Evolutionary conservation across 2,797 vertebrate species (phyloP).

Genomic region (Nannoperca obscura): DNA sequence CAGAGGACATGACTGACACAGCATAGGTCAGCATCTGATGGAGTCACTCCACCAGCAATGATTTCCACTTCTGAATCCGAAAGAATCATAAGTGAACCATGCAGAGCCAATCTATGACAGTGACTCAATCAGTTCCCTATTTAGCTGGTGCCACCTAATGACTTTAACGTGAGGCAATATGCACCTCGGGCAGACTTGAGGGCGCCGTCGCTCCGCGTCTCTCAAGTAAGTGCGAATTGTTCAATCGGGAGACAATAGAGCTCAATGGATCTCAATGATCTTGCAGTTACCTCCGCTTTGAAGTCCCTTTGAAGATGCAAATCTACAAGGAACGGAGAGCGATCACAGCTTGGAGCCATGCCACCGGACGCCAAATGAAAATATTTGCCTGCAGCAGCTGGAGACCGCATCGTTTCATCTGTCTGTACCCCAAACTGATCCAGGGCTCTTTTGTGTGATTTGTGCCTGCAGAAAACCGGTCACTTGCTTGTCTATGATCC

Average conservation of each 20-base stretch:
- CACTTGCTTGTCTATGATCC: background rate
- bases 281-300: constrained; percentile 77
- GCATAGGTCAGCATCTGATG: background rate
- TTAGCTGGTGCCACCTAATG: constrained; percentile 69
- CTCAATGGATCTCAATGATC: constrained; percentile 81
- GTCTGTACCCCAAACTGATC: too few species aligned
- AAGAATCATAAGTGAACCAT: constrained; percentile 16
- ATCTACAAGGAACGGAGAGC: constrained; percentile 48
- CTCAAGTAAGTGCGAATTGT: constrained; percentile 73
- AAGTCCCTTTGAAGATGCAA: constrained; percentile 79
- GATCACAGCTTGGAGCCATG: constrained; percentile 40
- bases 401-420: background rate
- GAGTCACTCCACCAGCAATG: constrained; percentile 26
- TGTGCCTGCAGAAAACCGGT: background rate
- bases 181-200: constrained; percentile 76
- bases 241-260: constrained; percentile 72
- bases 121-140: constrained; percentile 56
- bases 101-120: constrained; percentile 22
- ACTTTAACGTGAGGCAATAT: constrained; percentile 67
- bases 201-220: constrained; percentile 75
- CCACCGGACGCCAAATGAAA: constrained; percentile 51
- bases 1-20: constrained; percentile 1
- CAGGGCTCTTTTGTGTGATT: background rate
- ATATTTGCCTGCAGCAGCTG: constrained; percentile 49
- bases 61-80: constrained; percentile 24